Conservation (phyloP, 2,888 invertebrate genomes). For the Acronicta aceris region DNA sequence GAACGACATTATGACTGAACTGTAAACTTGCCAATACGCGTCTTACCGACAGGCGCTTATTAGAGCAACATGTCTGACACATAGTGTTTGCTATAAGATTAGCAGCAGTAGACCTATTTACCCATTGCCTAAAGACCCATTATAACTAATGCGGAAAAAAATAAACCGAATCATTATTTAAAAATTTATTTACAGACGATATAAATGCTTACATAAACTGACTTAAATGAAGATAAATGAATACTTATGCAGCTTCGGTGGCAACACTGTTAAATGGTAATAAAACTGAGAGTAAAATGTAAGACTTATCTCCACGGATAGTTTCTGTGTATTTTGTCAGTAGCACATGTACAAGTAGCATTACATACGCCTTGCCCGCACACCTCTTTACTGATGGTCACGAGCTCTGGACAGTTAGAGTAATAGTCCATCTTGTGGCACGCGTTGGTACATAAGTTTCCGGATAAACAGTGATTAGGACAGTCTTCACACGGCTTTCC, state of each 20-base stretch:
- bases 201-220: constrained; percentile 11
- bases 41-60: not conserved
- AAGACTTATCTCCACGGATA: constrained; percentile 62
- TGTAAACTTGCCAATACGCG: not conserved
- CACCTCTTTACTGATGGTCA: constrained; percentile 70
- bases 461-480: constrained; percentile 89
- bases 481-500: constrained; percentile 92
- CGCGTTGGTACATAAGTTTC: constrained; percentile 92
- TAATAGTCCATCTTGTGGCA: constrained; percentile 92
- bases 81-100: not conserved
- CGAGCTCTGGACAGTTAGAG: constrained; percentile 92
- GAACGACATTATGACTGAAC: not conserved
- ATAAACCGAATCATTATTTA: constrained; percentile 7
- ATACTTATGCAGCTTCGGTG: constrained; percentile 10
- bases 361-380: constrained; percentile 90
- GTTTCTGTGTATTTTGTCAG: constrained; percentile 82
- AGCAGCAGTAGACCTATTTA: not conserved
- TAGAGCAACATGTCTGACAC: constrained; percentile 3
- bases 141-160: not conserved
- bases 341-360: constrained; percentile 92
- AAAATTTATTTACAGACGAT: constrained; percentile 42
- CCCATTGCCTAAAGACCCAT: not conserved
- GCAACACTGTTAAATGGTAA: constrained; percentile 1
- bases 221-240: constrained; percentile 4
- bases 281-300: not conserved